Conservation (phyloP, 30 jellyfish, hydroid and myxozoan genomes). For the Rhopilema esculentum region DNA sequence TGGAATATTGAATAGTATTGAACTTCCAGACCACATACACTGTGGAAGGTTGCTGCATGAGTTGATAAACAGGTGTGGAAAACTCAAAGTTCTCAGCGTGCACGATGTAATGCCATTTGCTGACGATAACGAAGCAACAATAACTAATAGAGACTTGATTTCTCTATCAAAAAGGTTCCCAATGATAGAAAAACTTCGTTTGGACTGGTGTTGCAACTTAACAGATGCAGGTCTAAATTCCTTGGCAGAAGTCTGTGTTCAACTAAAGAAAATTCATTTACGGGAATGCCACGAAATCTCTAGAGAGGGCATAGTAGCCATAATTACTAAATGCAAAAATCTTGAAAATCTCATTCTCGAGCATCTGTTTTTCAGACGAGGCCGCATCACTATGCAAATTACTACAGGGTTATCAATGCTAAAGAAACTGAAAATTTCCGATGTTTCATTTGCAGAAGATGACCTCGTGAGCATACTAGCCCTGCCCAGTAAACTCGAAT, state of each 20-base stretch:
- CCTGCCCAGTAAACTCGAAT: neutral
- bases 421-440: neutral
- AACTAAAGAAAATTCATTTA: constrained; percentile 15
- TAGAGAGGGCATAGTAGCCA: neutral
- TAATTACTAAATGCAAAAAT: neutral
- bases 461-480: neutral
- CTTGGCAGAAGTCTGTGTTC: neutral
- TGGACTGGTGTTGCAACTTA: constrained; percentile 11
- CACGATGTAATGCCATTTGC: constrained; percentile 29
- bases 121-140: neutral
- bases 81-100: neutral
- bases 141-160: neutral
- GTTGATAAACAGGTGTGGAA: neutral
- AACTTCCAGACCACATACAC: neutral
- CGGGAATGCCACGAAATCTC: constrained; percentile 27
- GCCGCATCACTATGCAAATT: neutral
- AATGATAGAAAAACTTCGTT: neutral
- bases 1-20: neutral
- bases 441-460: constrained; percentile 5
- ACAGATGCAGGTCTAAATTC: constrained; percentile 1
- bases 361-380: neutral
- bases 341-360: neutral
- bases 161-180: neutral
- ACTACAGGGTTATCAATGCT: neutral
- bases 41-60: neutral